phyloP scores from a whole-genome alignment of 2,888 invertebrate genomes.

The Sphaeridia pumilis region DNA sequence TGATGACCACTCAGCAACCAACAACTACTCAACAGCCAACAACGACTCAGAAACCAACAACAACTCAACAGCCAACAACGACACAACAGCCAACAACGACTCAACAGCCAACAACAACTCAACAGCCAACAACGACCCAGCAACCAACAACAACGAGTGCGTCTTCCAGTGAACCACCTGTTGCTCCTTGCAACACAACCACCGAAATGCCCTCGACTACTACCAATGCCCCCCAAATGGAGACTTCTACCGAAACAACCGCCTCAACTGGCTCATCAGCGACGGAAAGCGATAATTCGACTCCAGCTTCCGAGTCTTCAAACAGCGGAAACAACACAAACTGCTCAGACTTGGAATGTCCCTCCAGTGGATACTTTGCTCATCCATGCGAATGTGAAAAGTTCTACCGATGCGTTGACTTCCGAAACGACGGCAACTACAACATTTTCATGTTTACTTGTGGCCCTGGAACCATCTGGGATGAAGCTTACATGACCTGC shows the following conservation, averaged over 20 bases:
- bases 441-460: conserved; percentile 32
- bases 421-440: conserved; percentile 19
- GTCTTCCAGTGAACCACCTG: background rate
- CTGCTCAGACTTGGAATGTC: conserved; percentile 13
- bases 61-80: conserved; percentile 8
- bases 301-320: too few relatives aligned
- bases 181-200: too few relatives aligned
- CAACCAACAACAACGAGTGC: too few relatives aligned
- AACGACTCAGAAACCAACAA: conserved; percentile 4
- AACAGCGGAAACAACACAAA: background rate
- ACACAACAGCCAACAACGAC: conserved; percentile 1
- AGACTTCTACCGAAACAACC: conserved; percentile 1
- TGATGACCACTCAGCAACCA: background rate
- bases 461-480: conserved; percentile 31
- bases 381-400: conserved; percentile 29
- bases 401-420: conserved; percentile 33
- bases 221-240: background rate
- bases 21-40: conserved; percentile 2
- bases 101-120: too few relatives aligned
- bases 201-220: background rate
- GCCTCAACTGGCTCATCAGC: too few relatives aligned
- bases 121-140: too few relatives aligned
- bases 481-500: conserved; percentile 23
- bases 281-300: too few relatives aligned
- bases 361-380: conserved; percentile 25